Percentiles rank a stretch among this genome's conserved stretches.
Conservation (phyloP, 2,113 vertebrate species). For the Gasterosteus aculeatus region DNA sequence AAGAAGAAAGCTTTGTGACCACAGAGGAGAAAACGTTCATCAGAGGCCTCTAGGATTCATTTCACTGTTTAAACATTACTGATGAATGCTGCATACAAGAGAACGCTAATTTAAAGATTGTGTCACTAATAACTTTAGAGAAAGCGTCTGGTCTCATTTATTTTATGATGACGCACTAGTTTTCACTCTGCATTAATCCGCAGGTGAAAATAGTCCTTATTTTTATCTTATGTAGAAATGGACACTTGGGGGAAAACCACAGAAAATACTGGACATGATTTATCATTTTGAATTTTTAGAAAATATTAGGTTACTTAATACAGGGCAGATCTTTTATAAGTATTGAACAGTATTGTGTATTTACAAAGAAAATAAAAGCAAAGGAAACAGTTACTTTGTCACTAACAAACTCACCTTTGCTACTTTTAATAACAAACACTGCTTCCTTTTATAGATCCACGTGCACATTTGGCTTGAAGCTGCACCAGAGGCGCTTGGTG, state of each 20-base stretch:
- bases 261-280: background rate
- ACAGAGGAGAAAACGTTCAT: conserved; percentile 14
- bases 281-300: background rate
- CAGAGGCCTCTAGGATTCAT: background rate
- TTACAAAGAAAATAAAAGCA: background rate
- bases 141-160: background rate
- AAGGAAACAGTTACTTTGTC: background rate
- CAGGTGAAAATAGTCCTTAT: background rate
- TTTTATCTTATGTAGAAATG: too few relatives aligned
- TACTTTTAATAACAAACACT: too few relatives aligned
- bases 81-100: background rate
- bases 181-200: background rate
- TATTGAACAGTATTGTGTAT: background rate
- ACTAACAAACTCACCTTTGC: background rate
- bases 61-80: background rate
- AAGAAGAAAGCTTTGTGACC: conserved; percentile 22
- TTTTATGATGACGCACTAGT: background rate
- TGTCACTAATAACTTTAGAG: background rate
- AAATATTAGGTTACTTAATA: background rate
- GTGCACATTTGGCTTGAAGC: too few relatives aligned
- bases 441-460: too few relatives aligned
- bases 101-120: background rate
- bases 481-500: too few relatives aligned
- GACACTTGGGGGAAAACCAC: background rate
- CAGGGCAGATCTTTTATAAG: background rate